phyloP scores from a whole-genome alignment of 2,113 vertebrate species.

The Tauraco erythrolophus region DNA sequence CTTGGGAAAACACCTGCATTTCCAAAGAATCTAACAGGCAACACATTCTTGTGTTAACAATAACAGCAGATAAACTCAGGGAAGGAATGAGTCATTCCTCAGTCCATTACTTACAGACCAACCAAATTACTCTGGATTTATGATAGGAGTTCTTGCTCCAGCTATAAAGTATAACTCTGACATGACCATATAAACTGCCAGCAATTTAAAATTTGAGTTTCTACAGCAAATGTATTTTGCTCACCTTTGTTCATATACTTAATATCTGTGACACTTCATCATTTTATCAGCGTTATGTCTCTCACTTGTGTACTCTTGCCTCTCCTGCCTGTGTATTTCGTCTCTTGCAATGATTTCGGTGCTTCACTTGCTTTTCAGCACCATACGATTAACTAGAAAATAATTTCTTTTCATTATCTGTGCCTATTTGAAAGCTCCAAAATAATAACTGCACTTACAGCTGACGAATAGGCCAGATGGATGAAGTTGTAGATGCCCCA shows the following conservation, averaged over 20 bases:
- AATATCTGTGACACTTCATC: background rate
- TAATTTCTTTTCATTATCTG: background rate
- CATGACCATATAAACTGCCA: background rate
- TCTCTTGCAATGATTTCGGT: background rate
- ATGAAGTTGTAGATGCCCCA: too few relatives aligned
- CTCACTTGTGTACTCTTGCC: background rate
- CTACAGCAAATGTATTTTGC: background rate
- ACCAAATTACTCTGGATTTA: constrained; percentile 1
- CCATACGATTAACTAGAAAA: background rate
- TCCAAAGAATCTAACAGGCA: background rate
- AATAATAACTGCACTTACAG: background rate
- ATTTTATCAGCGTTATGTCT: background rate
- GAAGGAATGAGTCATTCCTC: background rate
- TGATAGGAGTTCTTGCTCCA: background rate
- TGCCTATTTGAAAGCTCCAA: background rate
- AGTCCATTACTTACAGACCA: background rate
- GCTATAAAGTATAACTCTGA: background rate
- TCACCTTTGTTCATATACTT: background rate
- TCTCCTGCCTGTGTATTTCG: background rate
- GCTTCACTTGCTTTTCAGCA: background rate
- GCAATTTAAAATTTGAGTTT: background rate
- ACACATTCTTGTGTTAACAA: background rate
- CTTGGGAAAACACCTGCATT: background rate
- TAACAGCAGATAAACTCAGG: background rate
- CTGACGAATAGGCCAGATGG: background rate